phyloP scores from a whole-genome alignment of 2,797 vertebrate species.

The Argya squamiceps region DNA sequence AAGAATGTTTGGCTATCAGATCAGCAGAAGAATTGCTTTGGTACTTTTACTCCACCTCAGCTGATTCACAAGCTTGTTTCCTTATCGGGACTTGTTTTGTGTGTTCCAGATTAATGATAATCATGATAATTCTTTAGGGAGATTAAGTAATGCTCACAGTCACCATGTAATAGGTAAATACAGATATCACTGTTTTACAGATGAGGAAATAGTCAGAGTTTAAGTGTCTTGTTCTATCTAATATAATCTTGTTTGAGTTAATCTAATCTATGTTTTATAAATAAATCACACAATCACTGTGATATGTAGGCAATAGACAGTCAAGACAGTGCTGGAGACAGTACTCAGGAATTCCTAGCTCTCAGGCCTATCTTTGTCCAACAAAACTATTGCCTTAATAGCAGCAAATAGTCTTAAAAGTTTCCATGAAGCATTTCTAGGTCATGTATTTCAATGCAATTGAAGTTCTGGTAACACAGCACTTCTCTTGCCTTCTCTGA shows the following conservation, averaged over 20 bases:
- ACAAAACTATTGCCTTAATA: background rate
- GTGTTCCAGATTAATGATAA: conserved; percentile 57
- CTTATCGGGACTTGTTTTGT: conserved; percentile 43
- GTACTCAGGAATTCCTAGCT: conserved; percentile 13
- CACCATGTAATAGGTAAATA: conserved; percentile 39
- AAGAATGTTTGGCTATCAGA: background rate
- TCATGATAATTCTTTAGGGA: conserved; percentile 62
- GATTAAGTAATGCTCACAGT: conserved; percentile 61
- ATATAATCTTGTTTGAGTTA: conserved; percentile 65
- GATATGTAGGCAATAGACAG: conserved; percentile 32
- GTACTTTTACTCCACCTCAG: conserved; percentile 14
- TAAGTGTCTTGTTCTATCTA: conserved; percentile 60
- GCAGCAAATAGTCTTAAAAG: background rate
- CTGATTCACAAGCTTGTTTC: conserved; percentile 34
- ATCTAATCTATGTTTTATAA: conserved; percentile 68
- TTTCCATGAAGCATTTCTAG: background rate
- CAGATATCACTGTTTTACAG: conserved; percentile 30
- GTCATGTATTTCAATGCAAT: background rate
- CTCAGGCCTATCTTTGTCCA: background rate
- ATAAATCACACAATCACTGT: conserved; percentile 52
- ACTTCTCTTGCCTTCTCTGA: background rate
- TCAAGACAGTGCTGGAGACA: background rate
- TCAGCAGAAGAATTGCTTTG: conserved; percentile 20
- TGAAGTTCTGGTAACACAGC: background rate
- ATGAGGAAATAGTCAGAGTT: conserved; percentile 56